phyloP scores from a whole-genome alignment of 2,113 vertebrate species.

The Speoplatyrhinus poulsoni region DNA sequence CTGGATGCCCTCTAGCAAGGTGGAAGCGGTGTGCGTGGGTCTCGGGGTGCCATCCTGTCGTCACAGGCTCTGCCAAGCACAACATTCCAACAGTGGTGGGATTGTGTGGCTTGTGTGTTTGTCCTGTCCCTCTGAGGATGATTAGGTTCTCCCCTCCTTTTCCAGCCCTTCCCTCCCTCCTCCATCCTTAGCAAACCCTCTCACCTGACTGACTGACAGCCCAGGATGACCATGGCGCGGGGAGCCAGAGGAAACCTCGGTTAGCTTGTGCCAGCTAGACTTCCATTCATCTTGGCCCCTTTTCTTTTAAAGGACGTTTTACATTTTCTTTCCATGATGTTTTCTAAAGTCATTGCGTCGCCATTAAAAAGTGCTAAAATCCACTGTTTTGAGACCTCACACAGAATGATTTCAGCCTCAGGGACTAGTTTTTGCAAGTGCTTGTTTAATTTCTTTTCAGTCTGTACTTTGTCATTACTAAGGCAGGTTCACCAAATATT shows the following conservation, averaged over 20 bases:
- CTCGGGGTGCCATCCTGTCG: slow-evolving; percentile 45
- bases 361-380: slow-evolving; percentile 18
- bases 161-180: slow-evolving; percentile 30
- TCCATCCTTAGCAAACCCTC: slow-evolving; percentile 30
- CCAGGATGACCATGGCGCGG: slow-evolving; percentile 1
- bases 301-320: slow-evolving; percentile 35
- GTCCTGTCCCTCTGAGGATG: slow-evolving; percentile 46
- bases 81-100: slow-evolving; percentile 69
- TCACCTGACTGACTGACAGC: slow-evolving; percentile 50
- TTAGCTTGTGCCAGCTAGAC: slow-evolving; percentile 7
- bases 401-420: slow-evolving; percentile 9
- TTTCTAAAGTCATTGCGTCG: slow-evolving; percentile 13
- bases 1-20: slow-evolving; percentile 46
- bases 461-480: not conserved
- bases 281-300: slow-evolving; percentile 29
- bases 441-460: not conserved
- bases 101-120: slow-evolving; percentile 63
- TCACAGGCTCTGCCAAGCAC: slow-evolving; percentile 61
- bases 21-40: slow-evolving; percentile 22
- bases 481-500: not conserved
- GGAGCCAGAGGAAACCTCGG: slow-evolving; percentile 3
- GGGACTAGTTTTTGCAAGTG: not conserved
- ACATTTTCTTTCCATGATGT: not conserved
- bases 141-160: slow-evolving; percentile 51
- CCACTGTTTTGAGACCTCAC: slow-evolving; percentile 7